phyloP scores from a whole-genome alignment of 2,888 invertebrate genomes.

The Monoplex corrugatus region DNA sequence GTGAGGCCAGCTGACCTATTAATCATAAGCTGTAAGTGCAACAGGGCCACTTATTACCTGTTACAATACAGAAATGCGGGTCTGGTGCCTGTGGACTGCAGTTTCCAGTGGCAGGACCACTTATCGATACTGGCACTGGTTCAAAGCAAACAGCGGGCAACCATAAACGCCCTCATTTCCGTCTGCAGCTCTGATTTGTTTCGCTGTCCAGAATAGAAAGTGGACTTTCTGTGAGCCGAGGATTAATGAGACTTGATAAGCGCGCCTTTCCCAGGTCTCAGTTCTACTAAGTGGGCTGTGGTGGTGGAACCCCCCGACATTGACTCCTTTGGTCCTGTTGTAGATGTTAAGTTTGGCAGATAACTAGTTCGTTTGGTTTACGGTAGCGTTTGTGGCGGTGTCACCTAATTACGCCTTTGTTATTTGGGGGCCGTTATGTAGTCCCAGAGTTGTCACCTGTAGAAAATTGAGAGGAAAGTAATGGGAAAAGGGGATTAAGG shows the following conservation, averaged over 20 bases:
- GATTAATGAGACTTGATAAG: constrained; percentile 47
- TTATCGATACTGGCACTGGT: constrained; percentile 32
- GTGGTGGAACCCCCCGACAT: neutral
- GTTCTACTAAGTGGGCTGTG: neutral
- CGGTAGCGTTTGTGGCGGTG: neutral
- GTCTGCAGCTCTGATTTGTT: constrained; percentile 35
- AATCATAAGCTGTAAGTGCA: neutral
- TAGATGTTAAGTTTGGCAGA: constrained; percentile 16
- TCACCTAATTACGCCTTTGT: constrained; percentile 28
- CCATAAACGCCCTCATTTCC: constrained; percentile 82
- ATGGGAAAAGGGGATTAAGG: neutral
- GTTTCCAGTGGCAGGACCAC: neutral
- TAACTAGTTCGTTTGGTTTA: neutral
- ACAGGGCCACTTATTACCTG: too few relatives aligned
- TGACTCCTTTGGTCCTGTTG: constrained; percentile 28
- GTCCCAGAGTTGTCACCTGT: too few relatives aligned
- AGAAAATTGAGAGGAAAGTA: neutral
- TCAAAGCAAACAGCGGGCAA: constrained; percentile 57
- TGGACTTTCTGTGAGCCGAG: neutral
- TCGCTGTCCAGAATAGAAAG: constrained; percentile 30
- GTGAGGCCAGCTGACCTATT: neutral
- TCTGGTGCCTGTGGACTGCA: neutral
- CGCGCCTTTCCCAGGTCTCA: neutral
- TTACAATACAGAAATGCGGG: constrained; percentile 8
- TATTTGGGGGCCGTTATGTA: neutral